Conservation (phyloP, 2,888 invertebrate genomes). For the Drosophila conformis region DNA sequence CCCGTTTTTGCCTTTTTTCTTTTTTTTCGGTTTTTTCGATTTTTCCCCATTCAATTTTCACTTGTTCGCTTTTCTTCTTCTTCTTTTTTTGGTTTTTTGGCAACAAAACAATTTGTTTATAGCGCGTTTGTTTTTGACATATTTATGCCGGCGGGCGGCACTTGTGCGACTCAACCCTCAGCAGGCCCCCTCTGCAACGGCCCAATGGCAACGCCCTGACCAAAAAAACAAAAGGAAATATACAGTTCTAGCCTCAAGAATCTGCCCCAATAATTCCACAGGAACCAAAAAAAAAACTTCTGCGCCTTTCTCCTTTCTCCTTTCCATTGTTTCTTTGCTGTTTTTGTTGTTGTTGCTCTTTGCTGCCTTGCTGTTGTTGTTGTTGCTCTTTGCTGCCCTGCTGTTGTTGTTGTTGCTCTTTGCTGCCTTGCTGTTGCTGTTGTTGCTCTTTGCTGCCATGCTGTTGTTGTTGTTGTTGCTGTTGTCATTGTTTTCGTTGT, state of each 20-base stretch:
- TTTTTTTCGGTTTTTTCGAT: conserved; percentile 22
- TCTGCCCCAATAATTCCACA: conserved; percentile 15
- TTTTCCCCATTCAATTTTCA: conserved; percentile 57
- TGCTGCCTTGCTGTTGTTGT: not conserved
- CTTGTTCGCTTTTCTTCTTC: conserved; percentile 30
- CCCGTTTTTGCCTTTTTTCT: conserved; percentile 15
- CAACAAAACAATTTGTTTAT: conserved; percentile 78
- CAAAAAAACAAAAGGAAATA: not conserved
- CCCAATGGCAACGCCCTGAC: conserved; percentile 34
- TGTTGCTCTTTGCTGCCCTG: not conserved
- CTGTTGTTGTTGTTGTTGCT: not conserved
- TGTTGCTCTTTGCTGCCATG: not conserved
- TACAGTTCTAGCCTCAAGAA: conserved; percentile 13
- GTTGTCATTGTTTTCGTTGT: conserved; percentile 50
- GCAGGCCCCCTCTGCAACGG: conserved; percentile 29
- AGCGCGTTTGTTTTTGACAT: conserved; percentile 75
- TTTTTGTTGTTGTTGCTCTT: conserved; percentile 5
- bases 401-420: not conserved
- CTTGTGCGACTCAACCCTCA: conserved; percentile 36
- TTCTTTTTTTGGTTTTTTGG: conserved; percentile 35
- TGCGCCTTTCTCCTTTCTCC: conserved; percentile 4
- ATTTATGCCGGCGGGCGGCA: conserved; percentile 76
- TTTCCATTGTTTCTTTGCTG: conserved; percentile 22
- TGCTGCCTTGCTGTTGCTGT: not conserved
- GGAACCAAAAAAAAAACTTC: conserved; percentile 38